phyloP scores from a whole-genome alignment of 2,113 vertebrate genomes.

The Pica pica region DNA sequence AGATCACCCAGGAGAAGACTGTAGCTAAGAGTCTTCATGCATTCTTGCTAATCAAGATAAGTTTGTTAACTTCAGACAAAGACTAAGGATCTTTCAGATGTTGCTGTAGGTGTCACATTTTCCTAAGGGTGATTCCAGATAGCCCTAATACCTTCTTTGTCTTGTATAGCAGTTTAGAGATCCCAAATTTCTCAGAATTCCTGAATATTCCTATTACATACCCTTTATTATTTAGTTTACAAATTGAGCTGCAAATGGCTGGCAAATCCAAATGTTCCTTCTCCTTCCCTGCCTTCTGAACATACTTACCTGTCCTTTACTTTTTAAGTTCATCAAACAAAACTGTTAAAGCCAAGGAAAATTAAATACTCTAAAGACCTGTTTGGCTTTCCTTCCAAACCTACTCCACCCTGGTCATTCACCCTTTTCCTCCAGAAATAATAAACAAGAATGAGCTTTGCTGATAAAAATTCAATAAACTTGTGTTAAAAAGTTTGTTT shows the following conservation, averaged over 20 bases:
- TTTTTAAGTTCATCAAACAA: background rate
- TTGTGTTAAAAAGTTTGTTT: background rate
- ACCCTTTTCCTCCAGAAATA: background rate
- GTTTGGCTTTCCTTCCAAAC: background rate
- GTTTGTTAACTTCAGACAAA: background rate
- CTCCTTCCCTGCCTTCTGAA: background rate
- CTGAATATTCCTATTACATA: background rate
- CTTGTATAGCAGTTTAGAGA: background rate
- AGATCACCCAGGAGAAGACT: background rate
- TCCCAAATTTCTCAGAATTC: background rate
- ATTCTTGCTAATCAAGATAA: background rate
- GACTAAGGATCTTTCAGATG: background rate
- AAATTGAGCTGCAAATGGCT: background rate
- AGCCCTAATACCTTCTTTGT: background rate
- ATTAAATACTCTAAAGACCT: background rate
- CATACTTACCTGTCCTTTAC: background rate
- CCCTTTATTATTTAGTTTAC: background rate
- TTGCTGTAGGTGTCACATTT: background rate
- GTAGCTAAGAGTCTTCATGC: background rate
- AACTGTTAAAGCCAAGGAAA: background rate
- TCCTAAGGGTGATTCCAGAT: background rate
- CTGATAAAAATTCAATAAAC: background rate
- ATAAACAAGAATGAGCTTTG: background rate
- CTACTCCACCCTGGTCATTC: background rate
- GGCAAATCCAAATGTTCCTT: background rate